Percentiles rank a stretch among this genome's conserved stretches.
Evolutionary conservation across 2,888 invertebrate genomes (phyloP).

Genomic region (Cheilosia vulpina): DNA sequence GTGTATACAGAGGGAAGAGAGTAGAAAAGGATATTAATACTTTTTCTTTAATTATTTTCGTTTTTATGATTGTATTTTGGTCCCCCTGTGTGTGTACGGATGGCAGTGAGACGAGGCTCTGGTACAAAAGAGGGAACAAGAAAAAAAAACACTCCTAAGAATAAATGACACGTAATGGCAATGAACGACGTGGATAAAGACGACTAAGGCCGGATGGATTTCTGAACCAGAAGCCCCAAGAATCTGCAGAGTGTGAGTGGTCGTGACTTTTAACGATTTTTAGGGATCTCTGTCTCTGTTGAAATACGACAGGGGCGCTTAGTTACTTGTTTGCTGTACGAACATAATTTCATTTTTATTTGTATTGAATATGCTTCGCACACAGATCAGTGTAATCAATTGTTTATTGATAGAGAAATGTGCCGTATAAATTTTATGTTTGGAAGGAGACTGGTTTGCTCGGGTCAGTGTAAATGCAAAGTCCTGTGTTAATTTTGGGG

Average conservation of each 20-base stretch:
- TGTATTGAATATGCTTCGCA: background rate
- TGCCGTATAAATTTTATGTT: slow-evolving; percentile 28
- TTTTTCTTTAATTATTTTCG: slow-evolving; percentile 49
- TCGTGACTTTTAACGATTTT: slow-evolving; percentile 64
- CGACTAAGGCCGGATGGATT: slow-evolving; percentile 8
- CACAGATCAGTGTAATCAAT: slow-evolving; percentile 56
- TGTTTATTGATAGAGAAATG: slow-evolving; percentile 38
- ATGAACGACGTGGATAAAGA: slow-evolving; percentile 29
- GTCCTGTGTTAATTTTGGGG: slow-evolving; percentile 19
- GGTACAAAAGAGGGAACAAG: background rate
- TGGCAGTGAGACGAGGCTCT: background rate
- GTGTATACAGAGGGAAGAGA: slow-evolving; percentile 22
- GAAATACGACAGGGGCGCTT: slow-evolving; percentile 35
- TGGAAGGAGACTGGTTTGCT: background rate
- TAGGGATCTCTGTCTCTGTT: slow-evolving; percentile 45
- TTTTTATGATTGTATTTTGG: slow-evolving; percentile 13
- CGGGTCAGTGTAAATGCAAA: background rate
- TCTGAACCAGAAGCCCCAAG: background rate
- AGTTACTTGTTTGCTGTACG: slow-evolving; percentile 21
- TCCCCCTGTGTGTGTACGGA: background rate
- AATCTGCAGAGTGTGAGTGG: slow-evolving; percentile 19
- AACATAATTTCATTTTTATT: slow-evolving; percentile 19
- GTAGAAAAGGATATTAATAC: slow-evolving; percentile 62
- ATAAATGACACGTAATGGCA: slow-evolving; percentile 61
- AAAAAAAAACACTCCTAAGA: slow-evolving; percentile 14